These are phyloP conservation scores for Drosophila erecta DNA, from an alignment of 1,140 invertebrate species.

Conservation along the genomic window DNA sequence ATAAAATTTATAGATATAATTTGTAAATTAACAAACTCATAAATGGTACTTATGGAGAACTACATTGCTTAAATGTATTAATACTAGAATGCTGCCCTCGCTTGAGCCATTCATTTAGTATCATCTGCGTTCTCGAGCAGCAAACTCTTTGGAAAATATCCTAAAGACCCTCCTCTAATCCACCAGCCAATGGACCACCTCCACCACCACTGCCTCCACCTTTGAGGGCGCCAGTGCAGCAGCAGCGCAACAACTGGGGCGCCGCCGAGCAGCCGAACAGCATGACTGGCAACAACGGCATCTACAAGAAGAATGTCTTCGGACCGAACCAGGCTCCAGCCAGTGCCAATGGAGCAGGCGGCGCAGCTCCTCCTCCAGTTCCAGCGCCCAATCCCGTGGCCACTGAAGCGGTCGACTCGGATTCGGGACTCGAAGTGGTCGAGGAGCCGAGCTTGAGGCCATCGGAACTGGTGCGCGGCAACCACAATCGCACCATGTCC, in stretches of 20 bases:
- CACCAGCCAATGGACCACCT: constrained; percentile 85
- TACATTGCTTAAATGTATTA: too few relatives aligned
- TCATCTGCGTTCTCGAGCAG: too few relatives aligned
- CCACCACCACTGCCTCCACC: constrained; percentile 88
- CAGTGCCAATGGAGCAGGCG: background rate
- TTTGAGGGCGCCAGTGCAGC: constrained; percentile 80
- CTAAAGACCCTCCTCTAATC: background rate
- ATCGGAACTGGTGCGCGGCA: constrained; percentile 86
- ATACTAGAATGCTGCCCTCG: too few relatives aligned
- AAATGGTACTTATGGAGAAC: too few relatives aligned
- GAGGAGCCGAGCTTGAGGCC: constrained; percentile 87
- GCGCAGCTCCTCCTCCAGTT: constrained; percentile 20
- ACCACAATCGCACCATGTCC: constrained; percentile 84
- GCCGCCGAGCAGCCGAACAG: constrained; percentile 20
- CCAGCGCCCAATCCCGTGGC: constrained; percentile 2
- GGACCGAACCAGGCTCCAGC: background rate
- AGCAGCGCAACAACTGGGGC: constrained; percentile 57
- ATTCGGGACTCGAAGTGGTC: constrained; percentile 85
- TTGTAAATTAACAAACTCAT: background rate
- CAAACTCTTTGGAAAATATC: too few relatives aligned
- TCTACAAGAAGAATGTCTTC: constrained; percentile 61
- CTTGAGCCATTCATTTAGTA: background rate
- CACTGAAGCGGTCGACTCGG: constrained; percentile 72
- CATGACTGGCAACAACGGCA: constrained; percentile 35
- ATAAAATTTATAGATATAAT: too few relatives aligned